Evolutionary conservation across 2,797 vertebrate species (phyloP).

Genomic region (Typhlichthys subterraneus): DNA sequence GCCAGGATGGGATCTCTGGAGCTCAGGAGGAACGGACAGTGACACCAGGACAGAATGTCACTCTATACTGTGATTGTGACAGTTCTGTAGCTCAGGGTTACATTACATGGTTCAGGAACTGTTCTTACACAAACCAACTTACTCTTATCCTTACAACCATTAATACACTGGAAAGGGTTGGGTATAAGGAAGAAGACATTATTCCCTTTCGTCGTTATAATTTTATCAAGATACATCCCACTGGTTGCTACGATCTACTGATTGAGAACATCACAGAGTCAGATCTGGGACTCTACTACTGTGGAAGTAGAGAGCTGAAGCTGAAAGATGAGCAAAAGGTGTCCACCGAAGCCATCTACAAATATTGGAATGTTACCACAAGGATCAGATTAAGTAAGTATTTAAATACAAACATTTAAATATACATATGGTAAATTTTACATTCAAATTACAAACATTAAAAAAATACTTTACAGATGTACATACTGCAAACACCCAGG

Average conservation of each 20-base stretch:
- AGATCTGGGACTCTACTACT: slow-evolving; percentile 55
- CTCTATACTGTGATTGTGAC: slow-evolving; percentile 50
- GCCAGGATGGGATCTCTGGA: slow-evolving; percentile 7
- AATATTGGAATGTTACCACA: slow-evolving; percentile 19
- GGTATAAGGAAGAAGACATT: not conserved
- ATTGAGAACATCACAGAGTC: slow-evolving; percentile 37
- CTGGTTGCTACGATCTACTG: slow-evolving; percentile 37
- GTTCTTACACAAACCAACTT: slow-evolving; percentile 48
- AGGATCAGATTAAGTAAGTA: slow-evolving; percentile 35
- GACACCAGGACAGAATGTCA: slow-evolving; percentile 48
- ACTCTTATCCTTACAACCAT: slow-evolving; percentile 21
- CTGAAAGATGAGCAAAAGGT: not conserved
- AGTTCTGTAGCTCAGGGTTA: accelerated
- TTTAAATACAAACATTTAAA: too few relatives aligned
- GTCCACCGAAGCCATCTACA: accelerated
- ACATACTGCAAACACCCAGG: too few relatives aligned
- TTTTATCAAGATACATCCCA: slow-evolving; percentile 2
- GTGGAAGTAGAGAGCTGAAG: not conserved
- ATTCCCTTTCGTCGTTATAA: slow-evolving; percentile 16
- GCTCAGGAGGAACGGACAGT: slow-evolving; percentile 15
- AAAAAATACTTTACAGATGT: too few relatives aligned
- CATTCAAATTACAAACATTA: too few relatives aligned
- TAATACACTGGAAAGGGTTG: not conserved
- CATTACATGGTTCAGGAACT: slow-evolving; percentile 54
- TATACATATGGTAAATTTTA: too few relatives aligned